Conservation (phyloP, 2,888 invertebrate species). For the Oligia strigilis region DNA sequence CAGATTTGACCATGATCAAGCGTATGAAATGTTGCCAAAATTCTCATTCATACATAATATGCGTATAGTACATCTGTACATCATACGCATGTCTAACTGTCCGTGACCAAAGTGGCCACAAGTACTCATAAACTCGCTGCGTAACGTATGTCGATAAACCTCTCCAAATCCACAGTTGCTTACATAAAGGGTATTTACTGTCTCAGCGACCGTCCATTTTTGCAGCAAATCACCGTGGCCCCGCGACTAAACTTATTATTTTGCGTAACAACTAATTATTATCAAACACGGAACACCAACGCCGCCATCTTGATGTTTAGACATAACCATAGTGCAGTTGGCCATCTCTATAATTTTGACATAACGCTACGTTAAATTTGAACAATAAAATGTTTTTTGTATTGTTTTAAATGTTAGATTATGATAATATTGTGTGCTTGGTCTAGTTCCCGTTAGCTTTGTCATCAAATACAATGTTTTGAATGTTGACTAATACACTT, state of each 20-base stretch:
- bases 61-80: background rate
- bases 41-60: conserved; percentile 11
- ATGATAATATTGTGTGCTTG: conserved; percentile 61
- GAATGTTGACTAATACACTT: conserved; percentile 50
- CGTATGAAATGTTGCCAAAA: conserved; percentile 21
- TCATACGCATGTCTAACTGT: conserved; percentile 25
- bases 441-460: conserved; percentile 66
- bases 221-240: conserved; percentile 49
- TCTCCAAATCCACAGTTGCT: conserved; percentile 40
- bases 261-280: conserved; percentile 65
- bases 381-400: conserved; percentile 61
- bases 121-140: conserved; percentile 10
- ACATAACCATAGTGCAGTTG: conserved; percentile 58
- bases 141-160: conserved; percentile 36
- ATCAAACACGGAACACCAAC: conserved; percentile 59
- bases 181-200: conserved; percentile 57
- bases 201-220: conserved; percentile 53
- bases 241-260: conserved; percentile 62
- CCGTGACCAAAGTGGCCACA: conserved; percentile 20
- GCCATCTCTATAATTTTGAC: conserved; percentile 60
- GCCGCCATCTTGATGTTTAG: conserved; percentile 60
- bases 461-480: conserved; percentile 60
- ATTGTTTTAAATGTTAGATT: conserved; percentile 65
- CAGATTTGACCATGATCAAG: background rate
- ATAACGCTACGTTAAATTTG: conserved; percentile 57